Conservation (phyloP, 2,797 vertebrate species). For the Columba guinea region DNA sequence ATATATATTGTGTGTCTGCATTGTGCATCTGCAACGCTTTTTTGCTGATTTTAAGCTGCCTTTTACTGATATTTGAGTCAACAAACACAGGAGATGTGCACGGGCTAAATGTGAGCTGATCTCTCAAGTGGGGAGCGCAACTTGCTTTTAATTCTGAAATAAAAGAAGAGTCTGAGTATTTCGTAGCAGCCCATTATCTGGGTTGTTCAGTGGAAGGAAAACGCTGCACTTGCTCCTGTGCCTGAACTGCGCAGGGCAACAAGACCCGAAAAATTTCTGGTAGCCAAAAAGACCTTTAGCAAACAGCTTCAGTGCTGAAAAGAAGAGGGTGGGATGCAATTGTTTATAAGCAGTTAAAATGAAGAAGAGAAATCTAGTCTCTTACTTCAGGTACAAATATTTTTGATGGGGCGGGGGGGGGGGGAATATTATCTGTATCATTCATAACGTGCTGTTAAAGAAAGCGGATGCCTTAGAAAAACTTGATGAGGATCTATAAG, state of each 20-base stretch:
- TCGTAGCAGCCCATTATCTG: conserved; percentile 34
- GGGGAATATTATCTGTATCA: no score
- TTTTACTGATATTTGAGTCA: conserved; percentile 44
- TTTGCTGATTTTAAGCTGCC: conserved; percentile 29
- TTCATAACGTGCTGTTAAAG: neutral
- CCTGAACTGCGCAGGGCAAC: neutral
- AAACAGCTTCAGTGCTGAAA: neutral
- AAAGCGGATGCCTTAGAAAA: neutral
- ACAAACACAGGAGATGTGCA: neutral
- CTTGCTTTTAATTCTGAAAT: conserved; percentile 47
- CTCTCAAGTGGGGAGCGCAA: neutral
- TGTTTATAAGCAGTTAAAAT: neutral
- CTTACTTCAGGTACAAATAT: neutral
- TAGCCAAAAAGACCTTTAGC: neutral
- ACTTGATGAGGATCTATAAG: neutral
- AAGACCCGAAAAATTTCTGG: neutral
- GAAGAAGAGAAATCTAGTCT: neutral
- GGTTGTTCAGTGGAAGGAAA: conserved; percentile 38
- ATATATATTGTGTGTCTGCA: neutral
- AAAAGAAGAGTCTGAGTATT: conserved; percentile 27
- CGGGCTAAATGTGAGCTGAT: conserved; percentile 29
- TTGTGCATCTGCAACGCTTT: conserved; percentile 44
- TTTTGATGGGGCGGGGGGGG: neutral
- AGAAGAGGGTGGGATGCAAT: neutral
- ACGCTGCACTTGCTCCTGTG: neutral